Base-by-base conservation (phyloP, 2,888 invertebrate species). In the Eristalinus aeneus region DNA sequence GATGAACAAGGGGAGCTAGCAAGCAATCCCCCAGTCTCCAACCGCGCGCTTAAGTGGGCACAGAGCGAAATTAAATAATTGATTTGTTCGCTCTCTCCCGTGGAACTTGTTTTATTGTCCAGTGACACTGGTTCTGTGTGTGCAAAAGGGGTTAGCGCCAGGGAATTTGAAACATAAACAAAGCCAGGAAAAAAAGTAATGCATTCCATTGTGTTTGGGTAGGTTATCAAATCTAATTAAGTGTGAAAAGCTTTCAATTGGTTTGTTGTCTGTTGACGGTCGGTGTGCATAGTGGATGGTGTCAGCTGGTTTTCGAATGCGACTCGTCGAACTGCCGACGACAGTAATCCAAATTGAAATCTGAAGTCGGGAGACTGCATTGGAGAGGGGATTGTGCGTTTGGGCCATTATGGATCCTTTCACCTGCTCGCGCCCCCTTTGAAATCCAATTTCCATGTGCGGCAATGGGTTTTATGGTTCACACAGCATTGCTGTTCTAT, bases 41-140 rank as follows among this genome's bases (percentile, higher is more conserved):
- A 27, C 27, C 5, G 27, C 27, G 61, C 32, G 81, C 71, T 72
- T 23, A 78, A 72, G 61, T 79, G 71, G 71, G 61, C 73, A 74
- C 64, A 20, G 53, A 69, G 20, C 39, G 68, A 63, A 83, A 80
- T 80, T 76, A 76, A 85, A 76, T 76, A 80, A 85, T 80, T 80
- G 85, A 81, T 85, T 85, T 83, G 78, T 20, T 23, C 27, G 2
- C 27, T 5, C 27, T 27, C 27, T 27, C 31, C 68, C 80, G 60
- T 53, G 46, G 79, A 39, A 68, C 61, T 67, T 56, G 71, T 75
- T 84, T 84, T 71, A 79, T 79, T 84, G 34, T 34, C 60, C 46
- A 75, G 22, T 63, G 77, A 77, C 77, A 82, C 61, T 68, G 60
- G 23, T 22, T 31, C 16, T 16, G 20, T 6, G 20, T 11, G 22